Evolutionary conservation across 2,797 vertebrate species (phyloP), one percentile per base, ranked within the genome.

Genomic region (Natrix natrix): DNA sequence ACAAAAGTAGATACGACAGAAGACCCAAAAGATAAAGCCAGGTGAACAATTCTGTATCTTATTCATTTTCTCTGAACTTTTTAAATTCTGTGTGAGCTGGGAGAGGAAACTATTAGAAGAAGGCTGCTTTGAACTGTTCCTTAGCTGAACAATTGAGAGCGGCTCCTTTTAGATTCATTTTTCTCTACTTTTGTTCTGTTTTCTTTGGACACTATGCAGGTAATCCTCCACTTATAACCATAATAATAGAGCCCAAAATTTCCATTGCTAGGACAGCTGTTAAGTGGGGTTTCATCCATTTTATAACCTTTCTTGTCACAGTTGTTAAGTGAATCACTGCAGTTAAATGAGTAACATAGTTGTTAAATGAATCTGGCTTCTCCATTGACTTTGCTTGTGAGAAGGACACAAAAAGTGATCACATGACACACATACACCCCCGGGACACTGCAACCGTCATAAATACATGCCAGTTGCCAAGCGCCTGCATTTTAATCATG

Each of bases 1-100:
- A 63, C 52, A n/a, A 91, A 66, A 59, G 61, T 20, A n/a, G 92
- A 93, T 52, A 24, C 61, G 4, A 2, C 17, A 1, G 95, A 94
- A 54, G 93, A 94, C 14, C 57, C 90, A 1, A 93, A 59, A 57
- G 43, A 7, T 26, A 94, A 94, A 93, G 93, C 57, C 95, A 97
- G 97, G 97, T 97, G 94, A 74, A 43, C 52, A 89, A n/a, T 55
- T 55, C 28, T 11, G 2, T 12, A 2, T 56, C 5, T 16, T 86
- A 14, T 22, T 54, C 11, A 24, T 88, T 91, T 48, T 74, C n/a
- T 63, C 60, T 92, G 12, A 63, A 11, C 60, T 55, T 57, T 37
- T n/a, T 52, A 4, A 61, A 87, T 32, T 10, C 11, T 55, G 37
- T 4, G 54, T 56, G 55, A 87, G n/a, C 28, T 11, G 10, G 20